phyloP scores from a whole-genome alignment of 2,888 invertebrate genomes.

The Atrina japonica region DNA sequence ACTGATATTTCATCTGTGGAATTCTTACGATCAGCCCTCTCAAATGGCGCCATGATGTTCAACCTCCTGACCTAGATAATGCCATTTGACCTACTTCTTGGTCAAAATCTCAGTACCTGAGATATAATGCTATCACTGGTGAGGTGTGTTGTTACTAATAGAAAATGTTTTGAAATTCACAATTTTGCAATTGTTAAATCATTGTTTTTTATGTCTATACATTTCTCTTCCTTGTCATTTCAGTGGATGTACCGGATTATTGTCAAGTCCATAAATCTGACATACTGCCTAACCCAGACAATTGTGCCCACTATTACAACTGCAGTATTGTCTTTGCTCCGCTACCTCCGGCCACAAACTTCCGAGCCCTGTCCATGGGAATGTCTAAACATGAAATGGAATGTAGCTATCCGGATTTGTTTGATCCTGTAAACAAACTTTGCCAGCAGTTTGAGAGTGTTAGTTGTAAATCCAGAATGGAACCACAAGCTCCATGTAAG shows the following conservation, averaged over 20 bases:
- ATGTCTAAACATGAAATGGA: conserved; percentile 21
- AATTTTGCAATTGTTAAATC: background rate
- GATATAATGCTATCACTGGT: background rate
- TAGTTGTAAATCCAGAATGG: conserved; percentile 34
- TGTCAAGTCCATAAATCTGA: conserved; percentile 44
- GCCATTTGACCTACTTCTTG: too few relatives aligned
- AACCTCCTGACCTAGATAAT: too few relatives aligned
- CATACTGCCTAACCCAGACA: conserved; percentile 46
- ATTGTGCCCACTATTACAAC: conserved; percentile 57
- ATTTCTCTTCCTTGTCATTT: conserved; percentile 6
- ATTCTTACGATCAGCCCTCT: too few relatives aligned
- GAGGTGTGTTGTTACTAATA: too few relatives aligned
- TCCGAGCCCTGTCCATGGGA: background rate
- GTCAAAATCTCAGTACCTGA: too few relatives aligned
- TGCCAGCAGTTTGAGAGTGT: conserved; percentile 34
- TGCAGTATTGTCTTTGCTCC: conserved; percentile 24
- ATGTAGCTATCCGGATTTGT: conserved; percentile 36
- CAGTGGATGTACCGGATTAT: conserved; percentile 56
- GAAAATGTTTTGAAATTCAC: background rate
- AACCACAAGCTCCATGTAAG: conserved; percentile 46
- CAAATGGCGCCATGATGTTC: too few relatives aligned
- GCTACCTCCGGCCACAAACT: conserved; percentile 9
- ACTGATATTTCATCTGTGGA: too few relatives aligned
- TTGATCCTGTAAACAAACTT: conserved; percentile 22
- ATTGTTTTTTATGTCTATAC: too few relatives aligned